Evolutionary conservation across 2,797 vertebrate genomes (phyloP).

Genomic region (Phoebastria nigripes): DNA sequence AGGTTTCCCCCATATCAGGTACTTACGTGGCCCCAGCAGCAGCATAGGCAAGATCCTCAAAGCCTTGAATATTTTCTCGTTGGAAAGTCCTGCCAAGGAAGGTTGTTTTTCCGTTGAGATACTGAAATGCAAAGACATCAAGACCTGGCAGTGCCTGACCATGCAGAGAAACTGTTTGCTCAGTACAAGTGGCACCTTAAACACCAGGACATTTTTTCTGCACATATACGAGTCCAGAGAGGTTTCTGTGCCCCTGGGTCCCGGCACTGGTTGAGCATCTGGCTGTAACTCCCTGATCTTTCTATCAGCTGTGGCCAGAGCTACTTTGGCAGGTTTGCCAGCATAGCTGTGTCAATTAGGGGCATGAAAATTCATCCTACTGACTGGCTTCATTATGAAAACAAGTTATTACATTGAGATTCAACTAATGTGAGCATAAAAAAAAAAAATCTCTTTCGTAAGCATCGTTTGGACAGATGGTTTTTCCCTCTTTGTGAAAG

Average conservation of each 20-base stretch:
- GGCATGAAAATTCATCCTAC: background rate
- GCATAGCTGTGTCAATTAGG: background rate
- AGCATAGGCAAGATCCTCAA: background rate
- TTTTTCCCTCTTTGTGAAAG: background rate
- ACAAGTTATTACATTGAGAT: background rate
- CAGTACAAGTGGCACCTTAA: background rate
- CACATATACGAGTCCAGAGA: background rate
- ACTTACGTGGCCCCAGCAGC: background rate
- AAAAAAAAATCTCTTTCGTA: background rate
- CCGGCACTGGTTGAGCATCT: background rate
- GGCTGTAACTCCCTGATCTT: background rate
- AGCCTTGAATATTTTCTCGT: background rate
- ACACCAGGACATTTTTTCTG: background rate
- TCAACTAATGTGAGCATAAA: background rate
- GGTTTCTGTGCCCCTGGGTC: fast-evolving
- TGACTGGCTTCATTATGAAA: background rate
- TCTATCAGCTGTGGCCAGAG: background rate
- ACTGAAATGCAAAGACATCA: background rate
- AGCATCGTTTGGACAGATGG: background rate
- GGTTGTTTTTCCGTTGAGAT: background rate
- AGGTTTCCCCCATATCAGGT: background rate
- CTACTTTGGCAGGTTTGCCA: background rate
- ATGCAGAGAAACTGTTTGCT: background rate
- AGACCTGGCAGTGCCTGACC: background rate
- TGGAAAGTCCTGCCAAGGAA: background rate